Base-by-base conservation (phyloP, 2,113 vertebrate species). In the Sturnus vulgaris region DNA sequence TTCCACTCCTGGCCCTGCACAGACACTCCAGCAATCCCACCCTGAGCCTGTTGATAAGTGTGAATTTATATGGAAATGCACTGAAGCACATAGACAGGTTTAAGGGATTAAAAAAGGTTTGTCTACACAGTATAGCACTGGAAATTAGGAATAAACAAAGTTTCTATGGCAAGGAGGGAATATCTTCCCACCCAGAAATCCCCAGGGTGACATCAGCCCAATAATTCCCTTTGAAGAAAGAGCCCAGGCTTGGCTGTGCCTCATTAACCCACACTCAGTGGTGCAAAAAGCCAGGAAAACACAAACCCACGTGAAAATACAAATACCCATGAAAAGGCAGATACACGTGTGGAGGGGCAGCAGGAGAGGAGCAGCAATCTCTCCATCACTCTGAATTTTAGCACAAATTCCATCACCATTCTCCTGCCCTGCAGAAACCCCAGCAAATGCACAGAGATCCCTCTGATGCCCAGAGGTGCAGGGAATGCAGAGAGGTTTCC, bases 261-360 rank as follows among this genome's bases (percentile, higher is more conserved):
- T 64, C 53, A 4, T 15, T 15, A 33, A 44, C 6, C 11, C 39
- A 49, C 49, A 2, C 28, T 12, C 11, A 3, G 21, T 0, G 3
- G 24, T 27, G 33, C 11, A 28, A 44, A 40, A 40, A n/a, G 11
- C 52, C 23, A 27, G 11, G 17, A 27, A 55, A 59, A 57, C 22
- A 49, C 8, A 66, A 30, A 57, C 15, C 11, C 49, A 24, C 4
- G 17, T 31, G 47, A 33, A 65, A 53, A 61, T 21, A 44, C 7
- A 69, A 61, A 39, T 28, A 61, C 11, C 11, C 17, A 13, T 9
- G 37, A n/a, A 66, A 50, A 46, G 20, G 21, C 7, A 60, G 12
- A 25, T 17, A 11, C 47, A 24, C 5, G 6, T 40, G 40, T 12
- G 21, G 27, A 66, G 35, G 42, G 47, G 25, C 21, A 61, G 55